These are phyloP conservation scores for Drosophila koepferae DNA, from an alignment of 2,888 invertebrate genomes.

Conservation along the genomic window DNA sequence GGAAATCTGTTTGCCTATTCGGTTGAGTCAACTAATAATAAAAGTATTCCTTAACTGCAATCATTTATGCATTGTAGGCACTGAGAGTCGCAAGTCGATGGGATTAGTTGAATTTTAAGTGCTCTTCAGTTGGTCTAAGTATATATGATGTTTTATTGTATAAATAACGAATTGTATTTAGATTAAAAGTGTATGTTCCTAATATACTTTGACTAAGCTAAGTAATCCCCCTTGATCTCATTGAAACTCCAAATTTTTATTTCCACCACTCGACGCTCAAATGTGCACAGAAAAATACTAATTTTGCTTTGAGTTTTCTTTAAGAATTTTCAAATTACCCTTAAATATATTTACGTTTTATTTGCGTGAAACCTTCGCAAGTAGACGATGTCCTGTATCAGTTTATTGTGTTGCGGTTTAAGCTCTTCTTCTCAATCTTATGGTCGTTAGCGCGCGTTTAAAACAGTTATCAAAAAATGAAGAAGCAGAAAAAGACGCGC, in stretches of 20 bases:
- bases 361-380: constrained; percentile 9
- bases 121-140: neutral
- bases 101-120: neutral
- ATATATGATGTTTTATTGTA: neutral
- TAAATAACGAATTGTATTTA: too few species aligned
- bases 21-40: constrained; percentile 21
- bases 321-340: constrained; percentile 15
- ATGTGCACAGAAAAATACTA: constrained; percentile 46
- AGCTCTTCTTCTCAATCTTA: constrained; percentile 31
- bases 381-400: constrained; percentile 9
- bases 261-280: constrained; percentile 29
- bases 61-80: constrained; percentile 11
- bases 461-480: constrained; percentile 1
- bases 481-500: constrained; percentile 19
- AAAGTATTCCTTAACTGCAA: constrained; percentile 4
- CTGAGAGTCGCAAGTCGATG: neutral
- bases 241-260: neutral
- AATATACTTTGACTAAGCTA: neutral
- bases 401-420: constrained; percentile 7
- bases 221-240: neutral
- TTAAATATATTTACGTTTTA: constrained; percentile 50
- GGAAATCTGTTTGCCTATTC: constrained; percentile 15
- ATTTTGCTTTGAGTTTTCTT: neutral
- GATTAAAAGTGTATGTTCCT: neutral
- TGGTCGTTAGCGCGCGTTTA: constrained; percentile 18